These are phyloP conservation scores for Ondatra zibethicus DNA, from an alignment of 2,113 vertebrate genomes.

Conservation along the genomic window DNA sequence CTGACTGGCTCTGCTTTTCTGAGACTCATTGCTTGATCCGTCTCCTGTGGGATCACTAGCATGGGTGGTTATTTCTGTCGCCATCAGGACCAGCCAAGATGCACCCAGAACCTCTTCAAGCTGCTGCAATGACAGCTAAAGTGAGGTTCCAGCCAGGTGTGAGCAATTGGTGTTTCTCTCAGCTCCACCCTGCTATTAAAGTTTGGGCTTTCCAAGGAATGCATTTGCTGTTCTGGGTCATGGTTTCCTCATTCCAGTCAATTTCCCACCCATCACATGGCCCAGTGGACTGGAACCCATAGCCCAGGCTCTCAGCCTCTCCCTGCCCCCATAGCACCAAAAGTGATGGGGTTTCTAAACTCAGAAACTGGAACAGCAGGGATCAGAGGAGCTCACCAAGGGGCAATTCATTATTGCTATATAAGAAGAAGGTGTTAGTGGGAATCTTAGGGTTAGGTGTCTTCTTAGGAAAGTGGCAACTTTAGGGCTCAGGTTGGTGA, in stretches of 20 bases:
- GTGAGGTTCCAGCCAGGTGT: not conserved
- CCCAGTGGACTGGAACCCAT: conserved; percentile 50
- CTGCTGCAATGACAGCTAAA: not conserved
- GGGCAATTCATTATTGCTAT: not conserved
- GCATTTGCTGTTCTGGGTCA: conserved; percentile 68
- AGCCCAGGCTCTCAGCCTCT: not conserved
- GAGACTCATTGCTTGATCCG: not conserved
- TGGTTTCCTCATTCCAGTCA: conserved; percentile 55
- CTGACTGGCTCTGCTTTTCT: not conserved
- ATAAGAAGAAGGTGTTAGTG: not conserved
- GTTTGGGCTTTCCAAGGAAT: not conserved
- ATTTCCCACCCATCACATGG: conserved; percentile 75
- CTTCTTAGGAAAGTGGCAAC: not conserved
- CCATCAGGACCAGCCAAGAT: not conserved
- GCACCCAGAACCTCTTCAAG: not conserved
- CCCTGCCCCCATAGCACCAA: not conserved
- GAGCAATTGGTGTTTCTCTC: conserved; percentile 10
- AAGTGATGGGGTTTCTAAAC: conserved; percentile 36
- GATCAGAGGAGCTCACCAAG: not conserved
- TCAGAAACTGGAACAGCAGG: not conserved
- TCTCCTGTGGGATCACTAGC: not conserved
- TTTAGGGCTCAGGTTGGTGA: not conserved
- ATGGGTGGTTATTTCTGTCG: not conserved
- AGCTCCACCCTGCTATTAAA: not conserved
- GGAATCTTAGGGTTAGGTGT: not conserved